Base-by-base conservation (phyloP, 2,113 vertebrate genomes). In the Rhipidura dahli region DNA sequence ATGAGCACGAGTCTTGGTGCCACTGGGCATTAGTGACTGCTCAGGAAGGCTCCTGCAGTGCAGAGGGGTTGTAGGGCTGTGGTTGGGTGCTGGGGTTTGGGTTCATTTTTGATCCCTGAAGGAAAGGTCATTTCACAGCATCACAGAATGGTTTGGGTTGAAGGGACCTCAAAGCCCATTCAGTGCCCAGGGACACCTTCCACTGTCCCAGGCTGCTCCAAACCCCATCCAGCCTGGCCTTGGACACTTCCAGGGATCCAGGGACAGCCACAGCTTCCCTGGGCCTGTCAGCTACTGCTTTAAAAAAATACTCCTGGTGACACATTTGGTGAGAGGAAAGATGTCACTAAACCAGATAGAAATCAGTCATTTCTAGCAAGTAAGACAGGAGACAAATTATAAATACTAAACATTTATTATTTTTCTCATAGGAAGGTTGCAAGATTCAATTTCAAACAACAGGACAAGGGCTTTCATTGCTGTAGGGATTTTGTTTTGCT, bases 351-450 rank as follows among this genome's bases (percentile, higher is more conserved):
- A 78, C 3, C 42, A 35, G 64, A 33, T 0, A 45, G 26, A 59
- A 79, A 72, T 1, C 2, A 0, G 51, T 15, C 37, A 60, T 31
- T 90, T 44, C 66, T 27, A 73, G 65, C 37, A 50, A 96, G 24
- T 4, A 78, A 88, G 72, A 94, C 64, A 90, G 27, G 9, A 83
- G 76, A 44, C 88, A 90, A 77, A 77, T 78, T 93, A 96, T 68
- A 96, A 96, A 96, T 96, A 95, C 61, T 89, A 83, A 93, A 96
- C 94, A 94, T 96, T 97, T 97, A 97, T 97, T 97, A 30, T 47
- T 91, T 82, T 90, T 92, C 75, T 80, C 71, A 69, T 73, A 91
- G 88, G 92, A 90, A 92, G 93, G 85, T 78, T 56, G 51, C 93
- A 94, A 73, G 87, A 60, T 70, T 92, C 54, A 27, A 35, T 82